Evolutionary conservation across 2,113 vertebrate genomes (phyloP), one percentile per base, ranked within the genome.

Genomic region (Tympanuchus pallidicinctus): DNA sequence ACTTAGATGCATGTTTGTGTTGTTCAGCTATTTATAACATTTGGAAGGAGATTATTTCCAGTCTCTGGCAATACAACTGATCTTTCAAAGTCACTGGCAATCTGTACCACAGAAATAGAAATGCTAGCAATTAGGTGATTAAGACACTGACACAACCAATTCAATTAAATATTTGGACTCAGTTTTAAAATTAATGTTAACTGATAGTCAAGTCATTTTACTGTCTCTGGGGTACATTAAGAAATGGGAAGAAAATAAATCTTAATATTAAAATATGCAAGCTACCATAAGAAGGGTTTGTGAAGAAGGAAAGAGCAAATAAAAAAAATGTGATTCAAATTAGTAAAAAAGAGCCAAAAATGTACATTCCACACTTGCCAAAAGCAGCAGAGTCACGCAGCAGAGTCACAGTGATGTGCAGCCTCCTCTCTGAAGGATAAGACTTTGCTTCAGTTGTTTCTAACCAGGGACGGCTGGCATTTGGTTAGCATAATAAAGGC

Each of bases 11-110:
- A 92, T 65, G 71, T 78, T 78, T 52, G 57, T 83, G 72, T 93
- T 78, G 57, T 84, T 94, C 76, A 78, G 77, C 80, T 90, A 75
- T 94, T 88, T 92, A 83, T 92, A 57, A 77, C 14, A 67, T 77
- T 96, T 94, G 86, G 86, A 94, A 89, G 34, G 38, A 92, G 52
- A 65, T 79, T 86, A 65, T 88, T 96, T 93, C 83, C 65, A 94
- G 57, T 69, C 18, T 89, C 40, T 54, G 84, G 86, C 43, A 86
- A 36, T 54, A n/a, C 75, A 86, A 69, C 57, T 34, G 42, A 72
- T 95, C 79, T 89, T 93, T 63, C 77, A 92, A 75, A 86, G 52
- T 90, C 70, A 30, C 47, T 93, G 76, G 47, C 60, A 78, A 64
- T 74, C 50, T 78, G 43, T 90, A 72, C 84, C 54, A 47, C 47